Evolutionary conservation across 2,888 invertebrate species (phyloP).

Genomic region (Eupeodes luniger): DNA sequence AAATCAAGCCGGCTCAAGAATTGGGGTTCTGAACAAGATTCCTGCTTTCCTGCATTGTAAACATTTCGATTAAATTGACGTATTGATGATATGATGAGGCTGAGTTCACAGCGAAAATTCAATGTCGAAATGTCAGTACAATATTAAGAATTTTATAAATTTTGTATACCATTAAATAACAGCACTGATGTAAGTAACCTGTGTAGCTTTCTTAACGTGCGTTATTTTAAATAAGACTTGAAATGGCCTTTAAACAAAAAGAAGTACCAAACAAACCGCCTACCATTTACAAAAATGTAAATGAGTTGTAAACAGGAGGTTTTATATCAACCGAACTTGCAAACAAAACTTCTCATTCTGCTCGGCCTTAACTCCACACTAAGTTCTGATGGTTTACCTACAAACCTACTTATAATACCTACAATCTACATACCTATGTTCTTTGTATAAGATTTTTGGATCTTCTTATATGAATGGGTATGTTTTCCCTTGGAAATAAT

Average conservation of each 20-base stretch:
- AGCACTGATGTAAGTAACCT: neutral
- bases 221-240: neutral
- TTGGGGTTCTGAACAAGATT: too few species aligned
- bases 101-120: too few species aligned
- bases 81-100: too few species aligned
- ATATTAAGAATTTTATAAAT: too few species aligned
- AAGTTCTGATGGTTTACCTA: too few species aligned
- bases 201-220: too few species aligned
- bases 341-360: neutral
- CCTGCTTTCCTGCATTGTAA: too few species aligned
- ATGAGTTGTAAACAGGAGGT: constrained; percentile 41
- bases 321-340: neutral
- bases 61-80: too few species aligned
- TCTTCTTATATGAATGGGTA: constrained; percentile 3
- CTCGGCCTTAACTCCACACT: too few species aligned
- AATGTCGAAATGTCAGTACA: too few species aligned
- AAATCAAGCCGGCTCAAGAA: too few species aligned
- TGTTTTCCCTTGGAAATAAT: constrained; percentile 57
- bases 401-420: neutral
- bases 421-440: neutral
- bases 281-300: constrained; percentile 41
- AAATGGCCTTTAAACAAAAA: neutral
- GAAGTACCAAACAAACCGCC: neutral
- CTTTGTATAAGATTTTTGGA: neutral
- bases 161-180: neutral